phyloP scores from a whole-genome alignment of 2,888 invertebrate genomes.

The Campoletis raptor region DNA sequence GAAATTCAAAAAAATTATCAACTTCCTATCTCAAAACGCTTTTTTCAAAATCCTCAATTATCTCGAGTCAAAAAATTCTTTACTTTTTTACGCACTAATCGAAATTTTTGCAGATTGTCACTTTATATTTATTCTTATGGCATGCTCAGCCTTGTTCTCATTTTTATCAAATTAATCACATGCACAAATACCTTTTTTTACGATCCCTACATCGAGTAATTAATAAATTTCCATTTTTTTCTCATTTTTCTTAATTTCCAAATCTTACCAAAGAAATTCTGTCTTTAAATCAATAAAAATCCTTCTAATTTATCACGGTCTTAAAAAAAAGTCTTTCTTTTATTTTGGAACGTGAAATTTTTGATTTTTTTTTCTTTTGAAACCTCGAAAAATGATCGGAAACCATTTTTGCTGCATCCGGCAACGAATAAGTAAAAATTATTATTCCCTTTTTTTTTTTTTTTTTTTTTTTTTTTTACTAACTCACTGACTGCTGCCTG shows the following conservation, averaged over 20 bases:
- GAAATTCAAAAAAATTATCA: background rate
- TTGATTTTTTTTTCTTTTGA: background rate
- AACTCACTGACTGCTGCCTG: background rate
- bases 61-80: conserved; percentile 57
- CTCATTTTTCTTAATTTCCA: background rate
- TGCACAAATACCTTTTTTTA: conserved; percentile 62
- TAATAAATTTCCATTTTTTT: background rate
- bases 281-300: background rate
- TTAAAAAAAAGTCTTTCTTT: background rate
- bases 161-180: conserved; percentile 72
- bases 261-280: background rate
- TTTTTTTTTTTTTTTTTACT: background rate
- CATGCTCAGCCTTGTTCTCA: conserved; percentile 74
- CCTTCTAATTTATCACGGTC: background rate
- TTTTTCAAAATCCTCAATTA: background rate
- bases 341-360: background rate
- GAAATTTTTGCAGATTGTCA: conserved; percentile 75
- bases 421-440: background rate
- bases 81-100: conserved; percentile 74
- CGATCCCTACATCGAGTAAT: conserved; percentile 46
- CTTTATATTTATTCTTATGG: conserved; percentile 78
- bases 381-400: background rate
- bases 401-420: background rate
- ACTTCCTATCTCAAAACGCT: background rate
- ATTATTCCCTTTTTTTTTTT: too few species aligned